Conservation (phyloP, 2,113 vertebrate genomes). For the Pteropus alecto region DNA sequence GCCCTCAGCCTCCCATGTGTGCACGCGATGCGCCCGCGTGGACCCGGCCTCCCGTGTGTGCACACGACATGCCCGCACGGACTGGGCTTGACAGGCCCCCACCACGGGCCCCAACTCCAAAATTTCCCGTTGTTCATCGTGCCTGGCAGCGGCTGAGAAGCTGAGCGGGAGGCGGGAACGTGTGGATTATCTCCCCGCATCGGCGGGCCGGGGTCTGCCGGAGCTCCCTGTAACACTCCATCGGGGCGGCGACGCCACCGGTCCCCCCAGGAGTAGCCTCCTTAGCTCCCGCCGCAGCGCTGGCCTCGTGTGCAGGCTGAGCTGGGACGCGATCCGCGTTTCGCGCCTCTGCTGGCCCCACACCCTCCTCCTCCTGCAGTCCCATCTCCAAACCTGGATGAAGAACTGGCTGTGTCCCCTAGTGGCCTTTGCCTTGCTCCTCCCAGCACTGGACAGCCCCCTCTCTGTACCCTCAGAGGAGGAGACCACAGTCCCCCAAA, state of each 20-base stretch:
- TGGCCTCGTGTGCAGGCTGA: fast-evolving
- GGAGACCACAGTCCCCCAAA: not conserved
- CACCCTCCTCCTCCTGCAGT: not conserved
- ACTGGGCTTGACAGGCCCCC: not conserved
- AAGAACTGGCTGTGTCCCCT: not conserved
- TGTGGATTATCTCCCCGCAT: not conserved
- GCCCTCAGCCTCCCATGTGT: not conserved
- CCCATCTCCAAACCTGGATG: not conserved
- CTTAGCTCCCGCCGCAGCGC: not conserved
- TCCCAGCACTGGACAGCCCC: not conserved
- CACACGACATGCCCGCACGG: no score
- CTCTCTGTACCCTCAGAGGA: not conserved
- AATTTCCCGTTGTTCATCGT: not conserved
- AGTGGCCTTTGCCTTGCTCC: no score
- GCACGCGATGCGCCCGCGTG: no score
- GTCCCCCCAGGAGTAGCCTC: not conserved
- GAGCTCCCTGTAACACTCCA: not conserved
- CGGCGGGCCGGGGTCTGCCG: not conserved
- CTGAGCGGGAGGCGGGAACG: not conserved
- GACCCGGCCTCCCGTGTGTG: no score
- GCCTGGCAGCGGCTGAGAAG: not conserved
- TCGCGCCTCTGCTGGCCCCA: no score
- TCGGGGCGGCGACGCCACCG: fast-evolving
- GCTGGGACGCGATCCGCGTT: fast-evolving
- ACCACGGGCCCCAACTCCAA: not conserved